Base-by-base conservation (phyloP, 2,888 invertebrate species). In the Heteromyza rotundicornis region DNA sequence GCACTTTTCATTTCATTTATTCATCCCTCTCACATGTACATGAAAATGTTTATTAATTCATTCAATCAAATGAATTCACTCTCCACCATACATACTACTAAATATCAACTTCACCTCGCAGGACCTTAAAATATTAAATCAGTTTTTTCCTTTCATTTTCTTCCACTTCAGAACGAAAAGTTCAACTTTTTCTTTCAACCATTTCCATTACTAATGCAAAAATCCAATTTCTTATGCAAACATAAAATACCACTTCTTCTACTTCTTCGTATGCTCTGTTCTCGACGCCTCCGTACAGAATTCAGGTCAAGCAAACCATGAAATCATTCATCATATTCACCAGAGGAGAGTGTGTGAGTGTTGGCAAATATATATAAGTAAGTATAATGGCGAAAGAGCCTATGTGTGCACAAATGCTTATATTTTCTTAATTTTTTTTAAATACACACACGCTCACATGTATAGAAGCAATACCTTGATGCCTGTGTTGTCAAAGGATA, bases 181-280 rank as follows among this genome's bases (percentile, higher is more conserved):
- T n/a, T n/a, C n/a, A n/a, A n/a, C n/a, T n/a, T n/a, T n/a, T n/a
- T n/a, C n/a, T n/a, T n/a, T n/a, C n/a, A n/a, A n/a, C 73, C 73
- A 78, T 79, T 79, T 79, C 76, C 79, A 80, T 78, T 78, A 79
- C 79, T 80, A 78, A 78, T 80, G 80, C 80, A 80, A 78, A 80
- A 78, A 79, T 80, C 79, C 79, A 80, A 80, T 78, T 78, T 80
- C 80, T 80, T 75, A 77, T 75, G 79, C 76, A 78, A 78, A 78
- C 78, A 78, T 78, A 75, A 79, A 77, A 78, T 77, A 72, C 72
- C 70, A 73, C 73, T 78, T 40, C 27, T 27, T 27, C 27, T 27
- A 20, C 32, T 19, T 35, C 49, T 49, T 57, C 19, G 19, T 27
- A 3, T 10, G 35, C 27, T n/a, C 40, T 40, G 40, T 5, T 40